Evolutionary conservation across 2,888 invertebrate genomes (phyloP).

Genomic region (Lagria hirta): DNA sequence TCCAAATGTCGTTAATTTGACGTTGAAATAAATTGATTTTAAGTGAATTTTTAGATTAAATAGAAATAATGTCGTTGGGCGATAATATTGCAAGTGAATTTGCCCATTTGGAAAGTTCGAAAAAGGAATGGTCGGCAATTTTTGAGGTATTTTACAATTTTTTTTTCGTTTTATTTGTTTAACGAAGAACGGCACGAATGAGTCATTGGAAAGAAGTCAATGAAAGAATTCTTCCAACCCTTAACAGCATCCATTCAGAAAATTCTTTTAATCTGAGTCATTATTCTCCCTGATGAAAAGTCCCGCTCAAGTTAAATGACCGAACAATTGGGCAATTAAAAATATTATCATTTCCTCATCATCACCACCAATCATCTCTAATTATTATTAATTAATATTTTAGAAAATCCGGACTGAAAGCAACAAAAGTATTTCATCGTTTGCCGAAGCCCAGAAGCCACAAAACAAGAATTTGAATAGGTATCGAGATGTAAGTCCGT

Average conservation of each 20-base stretch:
- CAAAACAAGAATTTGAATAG: constrained; percentile 83
- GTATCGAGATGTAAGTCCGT: constrained; percentile 94
- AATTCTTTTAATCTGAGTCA: too few species aligned
- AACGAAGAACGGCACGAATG: too few species aligned
- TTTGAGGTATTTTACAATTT: constrained; percentile 64
- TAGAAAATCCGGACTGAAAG: constrained; percentile 70
- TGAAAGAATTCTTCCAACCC: too few species aligned
- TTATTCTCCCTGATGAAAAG: constrained; percentile 7
- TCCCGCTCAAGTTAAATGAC: constrained; percentile 16
- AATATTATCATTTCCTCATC: constrained; percentile 3
- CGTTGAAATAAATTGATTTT: constrained; percentile 19
- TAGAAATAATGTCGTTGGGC: constrained; percentile 44
- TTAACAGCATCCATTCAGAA: too few species aligned
- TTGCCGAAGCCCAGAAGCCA: constrained; percentile 72
- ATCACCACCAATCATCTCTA: constrained; percentile 22
- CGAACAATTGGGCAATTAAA: constrained; percentile 14
- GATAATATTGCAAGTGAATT: constrained; percentile 72
- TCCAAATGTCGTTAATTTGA: constrained; percentile 16
- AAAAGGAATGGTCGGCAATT: constrained; percentile 69
- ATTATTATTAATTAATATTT: constrained; percentile 39
- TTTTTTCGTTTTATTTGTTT: constrained; percentile 15
- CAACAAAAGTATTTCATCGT: constrained; percentile 64
- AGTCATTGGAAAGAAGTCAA: too few species aligned
- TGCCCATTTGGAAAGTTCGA: constrained; percentile 67
- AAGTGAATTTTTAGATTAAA: constrained; percentile 18